Base-by-base conservation (phyloP, 2,797 vertebrate genomes). In the Rhinella marina region DNA sequence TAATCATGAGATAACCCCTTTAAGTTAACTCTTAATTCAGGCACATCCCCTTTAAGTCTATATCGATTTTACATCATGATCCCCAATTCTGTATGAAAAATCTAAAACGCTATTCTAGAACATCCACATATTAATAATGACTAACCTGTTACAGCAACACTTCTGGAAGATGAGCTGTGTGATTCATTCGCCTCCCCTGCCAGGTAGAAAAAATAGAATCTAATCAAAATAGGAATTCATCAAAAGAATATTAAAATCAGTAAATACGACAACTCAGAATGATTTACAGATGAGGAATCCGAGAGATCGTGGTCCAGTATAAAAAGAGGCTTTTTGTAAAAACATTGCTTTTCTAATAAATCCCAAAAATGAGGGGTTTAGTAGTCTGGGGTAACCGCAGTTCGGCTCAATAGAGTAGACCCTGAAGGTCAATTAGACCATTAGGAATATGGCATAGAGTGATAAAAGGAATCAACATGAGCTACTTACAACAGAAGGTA, bases 181-280 rank as follows among this genome's bases (percentile, higher is more conserved):
- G 41, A 48, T 21, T 75, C 41, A 75, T 13, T n/a, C 9, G 72
- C 5, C 72, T n/a, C 41, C 41, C 41, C 72, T 75, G 72, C 72
- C 41, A n/a, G 19, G 72, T 10, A 75, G 41, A 50, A 50, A 23
- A 50, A 75, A 0, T 50, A 21, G 19, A 11, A 75, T 50, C 72
- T 50, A 75, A 50, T 75, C 72, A 16, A 73, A 75, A 75, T 48
- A 23, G 32, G 41, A 75, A 75, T 50, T 50, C 29, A 13, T 50
- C 72, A 50, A 75, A 75, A 75, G 21, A 75, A 75, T n/a, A 75
- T 75, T 50, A 75, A 48, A 75, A 48, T 50, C 41, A 1, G 72
- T 75, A 75, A 50, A 75, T 2, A 23, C 10, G 41, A 23, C 29
- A 50, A 41, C 12, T 50, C 19, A 50, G 41, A 75, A 75, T 75